Evolutionary conservation across 1,140 invertebrate genomes (phyloP).

Genomic region (Probaryconus sp.): DNA sequence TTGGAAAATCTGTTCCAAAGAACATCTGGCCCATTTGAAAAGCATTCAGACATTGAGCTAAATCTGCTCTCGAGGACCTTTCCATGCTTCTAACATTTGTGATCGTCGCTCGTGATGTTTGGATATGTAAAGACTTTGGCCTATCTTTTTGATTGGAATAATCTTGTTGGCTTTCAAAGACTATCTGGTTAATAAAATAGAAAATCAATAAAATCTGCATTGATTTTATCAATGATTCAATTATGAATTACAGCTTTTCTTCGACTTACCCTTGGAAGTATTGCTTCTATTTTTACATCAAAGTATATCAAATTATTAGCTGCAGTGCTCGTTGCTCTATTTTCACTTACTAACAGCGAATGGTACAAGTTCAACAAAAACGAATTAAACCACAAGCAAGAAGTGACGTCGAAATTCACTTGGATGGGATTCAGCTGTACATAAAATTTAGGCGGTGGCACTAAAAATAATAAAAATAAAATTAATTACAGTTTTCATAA

Average conservation of each 20-base stretch:
- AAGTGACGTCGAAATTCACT: constrained; percentile 89
- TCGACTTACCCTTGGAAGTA: constrained; percentile 89
- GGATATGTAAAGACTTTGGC: constrained; percentile 88
- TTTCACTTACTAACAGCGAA: constrained; percentile 80
- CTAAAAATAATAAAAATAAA: constrained; percentile 78
- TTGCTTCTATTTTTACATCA: constrained; percentile 92
- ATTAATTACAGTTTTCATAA: no score
- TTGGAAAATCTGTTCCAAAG: constrained; percentile 86
- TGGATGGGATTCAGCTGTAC: constrained; percentile 93
- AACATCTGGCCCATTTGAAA: constrained; percentile 87
- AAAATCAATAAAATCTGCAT: constrained; percentile 2
- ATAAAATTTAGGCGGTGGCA: constrained; percentile 95
- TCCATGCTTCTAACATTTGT: constrained; percentile 88
- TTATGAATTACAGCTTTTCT: constrained; percentile 24
- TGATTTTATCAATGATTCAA: constrained; percentile 4
- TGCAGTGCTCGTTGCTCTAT: constrained; percentile 64
- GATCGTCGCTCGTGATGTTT: constrained; percentile 87
- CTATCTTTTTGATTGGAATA: constrained; percentile 87
- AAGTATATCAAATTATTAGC: constrained; percentile 84
- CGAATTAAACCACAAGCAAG: constrained; percentile 95
- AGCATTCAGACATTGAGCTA: constrained; percentile 85
- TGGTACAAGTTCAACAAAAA: constrained; percentile 92
- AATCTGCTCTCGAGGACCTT: constrained; percentile 83
- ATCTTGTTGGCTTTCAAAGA: constrained; percentile 84
- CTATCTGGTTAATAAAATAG: constrained; percentile 79